phyloP scores from a whole-genome alignment of 2,888 invertebrate species.

The Sarcophaga subvicina region DNA sequence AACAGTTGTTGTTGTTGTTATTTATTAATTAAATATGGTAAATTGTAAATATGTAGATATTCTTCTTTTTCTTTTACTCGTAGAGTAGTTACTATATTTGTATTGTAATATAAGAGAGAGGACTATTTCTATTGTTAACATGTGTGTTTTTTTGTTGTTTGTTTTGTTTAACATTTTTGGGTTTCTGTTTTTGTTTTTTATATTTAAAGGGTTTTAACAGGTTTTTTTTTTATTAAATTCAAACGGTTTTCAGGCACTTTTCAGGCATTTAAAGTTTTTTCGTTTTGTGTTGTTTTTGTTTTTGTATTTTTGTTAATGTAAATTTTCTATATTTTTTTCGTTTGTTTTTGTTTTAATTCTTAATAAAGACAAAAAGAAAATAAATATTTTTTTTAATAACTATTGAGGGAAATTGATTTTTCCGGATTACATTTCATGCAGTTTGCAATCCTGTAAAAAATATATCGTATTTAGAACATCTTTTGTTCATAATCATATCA shows the following conservation, averaged over 20 bases:
- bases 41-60: constrained; percentile 27
- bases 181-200: not conserved
- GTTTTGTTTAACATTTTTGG: not conserved
- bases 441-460: constrained; percentile 79
- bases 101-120: not conserved
- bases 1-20: too few relatives aligned
- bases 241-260: constrained; percentile 71
- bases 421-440: constrained; percentile 81
- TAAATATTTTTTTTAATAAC: constrained; percentile 72
- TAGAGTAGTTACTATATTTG: not conserved
- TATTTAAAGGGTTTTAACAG: not conserved
- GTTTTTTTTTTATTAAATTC: constrained; percentile 58
- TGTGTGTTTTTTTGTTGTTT: constrained; percentile 24
- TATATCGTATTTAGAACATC: constrained; percentile 48
- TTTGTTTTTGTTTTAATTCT: constrained; percentile 47
- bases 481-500: not conserved
- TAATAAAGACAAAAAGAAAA: not conserved
- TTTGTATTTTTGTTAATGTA: constrained; percentile 12
- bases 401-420: constrained; percentile 78
- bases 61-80: not conserved
- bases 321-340: not conserved
- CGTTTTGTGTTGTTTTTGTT: constrained; percentile 20
- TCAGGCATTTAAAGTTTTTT: constrained; percentile 65
- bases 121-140: constrained; percentile 50
- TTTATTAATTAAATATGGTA: constrained; percentile 24